These are phyloP conservation scores for Gymnarchus niloticus DNA, from an alignment of 2,113 vertebrate species.

Conservation along the genomic window DNA sequence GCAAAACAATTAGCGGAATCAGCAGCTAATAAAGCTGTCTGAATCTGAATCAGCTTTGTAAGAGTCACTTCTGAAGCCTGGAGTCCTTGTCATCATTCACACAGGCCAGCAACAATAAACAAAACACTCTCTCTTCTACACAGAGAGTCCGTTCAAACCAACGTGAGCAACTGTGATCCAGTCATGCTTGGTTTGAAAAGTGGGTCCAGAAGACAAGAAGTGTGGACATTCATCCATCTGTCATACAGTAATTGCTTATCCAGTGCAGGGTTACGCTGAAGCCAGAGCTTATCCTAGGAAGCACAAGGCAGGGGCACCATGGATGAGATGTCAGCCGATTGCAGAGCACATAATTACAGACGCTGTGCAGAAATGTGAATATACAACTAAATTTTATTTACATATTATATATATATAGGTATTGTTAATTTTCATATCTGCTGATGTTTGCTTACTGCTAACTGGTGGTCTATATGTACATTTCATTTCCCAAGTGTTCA, in stretches of 20 bases:
- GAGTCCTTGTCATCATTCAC: slow-evolving; percentile 35
- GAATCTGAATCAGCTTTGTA: no score
- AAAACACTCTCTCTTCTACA: neutral
- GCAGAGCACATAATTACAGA: neutral
- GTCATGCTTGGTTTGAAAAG: neutral
- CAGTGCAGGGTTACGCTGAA: neutral
- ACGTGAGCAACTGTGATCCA: neutral
- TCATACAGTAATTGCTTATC: no score
- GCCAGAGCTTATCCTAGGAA: neutral
- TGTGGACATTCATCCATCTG: neutral
- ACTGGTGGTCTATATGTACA: slow-evolving; percentile 9
- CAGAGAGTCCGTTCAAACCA: neutral
- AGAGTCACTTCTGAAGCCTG: slow-evolving; percentile 53
- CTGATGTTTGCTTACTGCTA: neutral
- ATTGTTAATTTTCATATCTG: slow-evolving; percentile 11
- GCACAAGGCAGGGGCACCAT: neutral
- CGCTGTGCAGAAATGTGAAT: neutral
- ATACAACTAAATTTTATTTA: neutral
- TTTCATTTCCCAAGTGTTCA: slow-evolving; percentile 8
- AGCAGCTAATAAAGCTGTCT: no score
- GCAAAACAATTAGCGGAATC: slow-evolving; percentile 49
- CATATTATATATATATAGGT: neutral
- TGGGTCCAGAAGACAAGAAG: neutral
- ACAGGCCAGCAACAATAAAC: neutral
- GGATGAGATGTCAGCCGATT: neutral